Evolutionary conservation across 23 tunicate species (phyloP), one percentile per base, ranked within the genome.

Genomic region (Ciona savignyi): DNA sequence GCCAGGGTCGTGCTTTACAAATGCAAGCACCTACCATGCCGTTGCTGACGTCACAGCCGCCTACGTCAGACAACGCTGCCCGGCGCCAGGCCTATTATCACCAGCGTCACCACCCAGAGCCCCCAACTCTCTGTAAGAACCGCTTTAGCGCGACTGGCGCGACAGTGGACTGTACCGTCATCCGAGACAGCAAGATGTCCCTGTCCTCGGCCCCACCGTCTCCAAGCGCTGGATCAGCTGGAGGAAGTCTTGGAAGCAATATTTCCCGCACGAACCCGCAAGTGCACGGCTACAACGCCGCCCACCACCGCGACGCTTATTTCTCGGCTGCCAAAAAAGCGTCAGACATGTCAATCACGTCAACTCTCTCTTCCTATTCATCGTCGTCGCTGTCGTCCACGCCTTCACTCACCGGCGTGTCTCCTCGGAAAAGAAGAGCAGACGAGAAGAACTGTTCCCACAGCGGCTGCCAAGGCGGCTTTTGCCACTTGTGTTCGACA

Each of bases 181-280:
- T 87, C 30, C 94, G 94, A 27, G 96, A 88, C 77, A 70, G 83
- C 67, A 88, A 88, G 62, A 88, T 88, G 96, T 88, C 96, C 4
- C 69, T 88, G 23, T 81, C 96, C 15, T 88, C 96, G 27, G 86
- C 96, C 1, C 87, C 96, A 0, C 86, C 96, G 11, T 88, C 96
- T 11, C 96, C 96, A n/a, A 74, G 70, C 33, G 87, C 96, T 15
- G 96, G 96, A 20, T 76, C 87, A 25, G 77, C 77, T 29, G 96
- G 96, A 28, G 86, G 96, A 2, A 87, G 86, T 71, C 48, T 82
- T 29, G 81, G 88, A 31, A 82, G 83, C 32, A 31, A 49, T 1
- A 25, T 62, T 25, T 66, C 68, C 2, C 69, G 80, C 23, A 2
- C 34, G 22, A 23, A 29, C 30, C 77, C 33, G n/a, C 27, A 33